phyloP scores from a whole-genome alignment of 2,797 vertebrate genomes.

The Otus scops region DNA sequence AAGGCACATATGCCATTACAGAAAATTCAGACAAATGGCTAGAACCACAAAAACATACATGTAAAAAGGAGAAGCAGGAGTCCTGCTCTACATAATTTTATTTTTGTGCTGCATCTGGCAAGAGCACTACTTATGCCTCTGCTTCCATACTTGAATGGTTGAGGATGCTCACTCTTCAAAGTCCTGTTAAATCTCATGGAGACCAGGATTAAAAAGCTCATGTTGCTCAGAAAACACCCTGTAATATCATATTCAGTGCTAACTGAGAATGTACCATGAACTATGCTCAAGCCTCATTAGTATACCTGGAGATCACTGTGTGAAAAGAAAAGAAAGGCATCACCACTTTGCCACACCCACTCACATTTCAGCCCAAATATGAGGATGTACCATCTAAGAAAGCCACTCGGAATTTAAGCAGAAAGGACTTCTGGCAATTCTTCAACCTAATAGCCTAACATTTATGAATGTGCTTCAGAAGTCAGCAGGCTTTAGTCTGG shows the following conservation, averaged over 20 bases:
- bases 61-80: background rate
- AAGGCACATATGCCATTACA: background rate
- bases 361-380: background rate
- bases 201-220: background rate
- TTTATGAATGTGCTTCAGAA: background rate
- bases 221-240: background rate
- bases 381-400: background rate
- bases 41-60: background rate
- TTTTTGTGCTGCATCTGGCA: background rate
- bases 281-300: background rate
- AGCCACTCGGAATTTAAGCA: background rate
- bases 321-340: background rate
- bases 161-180: background rate
- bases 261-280: background rate
- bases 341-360: background rate
- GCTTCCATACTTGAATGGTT: background rate
- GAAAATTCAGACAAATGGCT: background rate
- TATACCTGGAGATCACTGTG: background rate
- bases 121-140: background rate
- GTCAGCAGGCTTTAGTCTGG: background rate
- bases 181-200: background rate
- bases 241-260: background rate
- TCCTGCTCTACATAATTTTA: background rate
- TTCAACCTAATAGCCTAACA: background rate
- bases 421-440: background rate